A percentile compares a stretch with the other conserved stretches of the same genome.
Conservation (phyloP, 2,797 vertebrate genomes). For the Scyliorhinus canicula region DNA sequence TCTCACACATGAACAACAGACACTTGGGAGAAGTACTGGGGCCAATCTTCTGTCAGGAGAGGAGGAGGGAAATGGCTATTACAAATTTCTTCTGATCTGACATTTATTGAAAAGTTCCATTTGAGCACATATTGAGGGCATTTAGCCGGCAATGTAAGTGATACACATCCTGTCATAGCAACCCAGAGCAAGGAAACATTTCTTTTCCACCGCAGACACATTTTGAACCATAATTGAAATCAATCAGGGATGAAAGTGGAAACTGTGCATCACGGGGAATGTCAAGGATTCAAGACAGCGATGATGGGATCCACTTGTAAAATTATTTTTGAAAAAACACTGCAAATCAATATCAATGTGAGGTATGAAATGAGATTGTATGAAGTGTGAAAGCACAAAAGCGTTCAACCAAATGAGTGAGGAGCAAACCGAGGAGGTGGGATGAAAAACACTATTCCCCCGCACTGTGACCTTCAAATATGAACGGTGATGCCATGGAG, state of each 20-base stretch:
- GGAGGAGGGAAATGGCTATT: not conserved
- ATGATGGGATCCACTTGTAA: not conserved
- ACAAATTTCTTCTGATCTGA: not conserved
- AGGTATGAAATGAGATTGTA: not conserved
- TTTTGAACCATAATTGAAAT: not conserved
- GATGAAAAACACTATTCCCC: not conserved
- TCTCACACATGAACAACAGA: not conserved
- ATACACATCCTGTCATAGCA: not conserved
- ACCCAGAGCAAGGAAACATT: not conserved
- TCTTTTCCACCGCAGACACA: not conserved
- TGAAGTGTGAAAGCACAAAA: not conserved
- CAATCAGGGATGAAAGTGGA: constrained; percentile 19
- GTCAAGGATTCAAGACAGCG: not conserved
- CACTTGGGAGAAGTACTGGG: not conserved
- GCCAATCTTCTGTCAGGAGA: not conserved
- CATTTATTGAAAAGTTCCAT: not conserved
- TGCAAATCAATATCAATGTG: not conserved
- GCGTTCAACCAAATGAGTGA: not conserved
- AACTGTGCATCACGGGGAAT: not conserved
- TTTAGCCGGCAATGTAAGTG: not conserved
- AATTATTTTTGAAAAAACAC: not conserved
- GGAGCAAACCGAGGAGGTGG: too few relatives aligned
- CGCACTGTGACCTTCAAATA: not conserved
- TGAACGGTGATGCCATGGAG: not conserved
- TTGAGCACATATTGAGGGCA: not conserved